Evolutionary conservation across 1,140 invertebrate genomes (phyloP), one percentile per base, ranked within the genome.

Genomic region (Littorina saxatilis): DNA sequence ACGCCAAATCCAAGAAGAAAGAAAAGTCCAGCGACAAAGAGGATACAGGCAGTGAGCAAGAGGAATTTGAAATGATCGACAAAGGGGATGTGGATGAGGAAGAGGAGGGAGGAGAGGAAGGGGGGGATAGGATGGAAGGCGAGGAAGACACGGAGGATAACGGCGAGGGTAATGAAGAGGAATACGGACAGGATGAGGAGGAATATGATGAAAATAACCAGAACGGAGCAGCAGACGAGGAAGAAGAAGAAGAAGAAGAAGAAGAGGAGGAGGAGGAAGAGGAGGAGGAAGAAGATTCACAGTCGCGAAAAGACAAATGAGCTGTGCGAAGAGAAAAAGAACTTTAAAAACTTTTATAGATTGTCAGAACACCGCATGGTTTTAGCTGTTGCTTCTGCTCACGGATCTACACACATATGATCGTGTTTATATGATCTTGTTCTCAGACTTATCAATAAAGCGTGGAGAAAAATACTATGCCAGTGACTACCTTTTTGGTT

Each of bases 51-150:
- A 82, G 82, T 63, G 82, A 87, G 50, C 84, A 78, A 15, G 74
- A 80, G 58, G 85, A 88, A 55, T 84, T 81, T 50, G 86, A 91
- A 81, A 84, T 86, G 74, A 86, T 87, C 27, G 82, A 86, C 82
- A 79, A 84, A 80, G 83, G 83, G 86, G 84, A 55, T 88, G 86
- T 77, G 87, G 77, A 81, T 20, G 78, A 83, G 47, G 75, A 84
- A 40, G 87, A 84, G 20, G 83, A 86, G 76, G 72, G 78, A 52
- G 84, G 96, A 3, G 81, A 73, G 43, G 70, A 87, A 23, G 80
- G 72, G 27, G 79, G 82, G 43, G 84, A 84, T n/a, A 82, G 80
- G 39, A 83, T 85, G 29, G 83, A 82, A 70, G 88, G 93, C 83
- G 90, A 87, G 88, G 86, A 81, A 32, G 91, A 85, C 35, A 76